These are phyloP conservation scores for Varanus salvator DNA, from an alignment of 2,113 vertebrate genomes.

Conservation along the genomic window DNA sequence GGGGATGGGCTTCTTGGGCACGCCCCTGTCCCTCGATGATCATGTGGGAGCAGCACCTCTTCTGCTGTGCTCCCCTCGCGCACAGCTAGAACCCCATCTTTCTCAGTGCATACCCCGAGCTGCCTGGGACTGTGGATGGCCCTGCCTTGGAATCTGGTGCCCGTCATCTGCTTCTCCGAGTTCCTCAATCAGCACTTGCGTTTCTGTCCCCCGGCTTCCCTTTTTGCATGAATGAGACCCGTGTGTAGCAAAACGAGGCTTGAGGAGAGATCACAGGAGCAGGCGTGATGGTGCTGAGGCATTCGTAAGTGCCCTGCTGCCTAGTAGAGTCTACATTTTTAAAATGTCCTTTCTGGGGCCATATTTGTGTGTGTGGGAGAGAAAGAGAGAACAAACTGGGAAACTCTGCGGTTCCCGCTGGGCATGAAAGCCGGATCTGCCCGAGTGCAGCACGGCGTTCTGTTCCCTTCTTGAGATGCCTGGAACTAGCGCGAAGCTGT, in stretches of 20 bases:
- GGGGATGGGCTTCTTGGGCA: not conserved
- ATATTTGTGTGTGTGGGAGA: fast-evolving
- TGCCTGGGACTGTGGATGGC: too few species aligned
- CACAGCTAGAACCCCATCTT: not conserved
- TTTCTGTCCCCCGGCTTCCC: not conserved
- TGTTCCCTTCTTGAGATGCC: not conserved
- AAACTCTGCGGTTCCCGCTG: not conserved
- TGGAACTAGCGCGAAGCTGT: not conserved
- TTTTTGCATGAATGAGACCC: constrained; percentile 3
- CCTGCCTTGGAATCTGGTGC: not conserved
- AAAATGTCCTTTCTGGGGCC: not conserved
- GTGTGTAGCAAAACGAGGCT: not conserved
- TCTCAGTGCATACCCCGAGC: not conserved
- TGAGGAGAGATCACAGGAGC: not conserved
- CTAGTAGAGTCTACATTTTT: constrained; percentile 38
- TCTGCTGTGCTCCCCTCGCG: not conserved
- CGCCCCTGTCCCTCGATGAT: not conserved
- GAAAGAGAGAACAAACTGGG: not conserved
- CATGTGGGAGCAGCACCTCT: not conserved
- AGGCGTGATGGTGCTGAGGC: not conserved
- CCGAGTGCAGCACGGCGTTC: fast-evolving
- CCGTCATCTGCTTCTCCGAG: fast-evolving
- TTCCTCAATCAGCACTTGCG: constrained; percentile 17
- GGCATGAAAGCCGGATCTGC: not conserved
- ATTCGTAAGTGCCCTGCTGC: not conserved